A percentile compares a stretch with the other conserved stretches of the same genome.
Evolutionary conservation across 2,797 vertebrate genomes (phyloP).

Genomic region (Oreonectes daqikongensis): DNA sequence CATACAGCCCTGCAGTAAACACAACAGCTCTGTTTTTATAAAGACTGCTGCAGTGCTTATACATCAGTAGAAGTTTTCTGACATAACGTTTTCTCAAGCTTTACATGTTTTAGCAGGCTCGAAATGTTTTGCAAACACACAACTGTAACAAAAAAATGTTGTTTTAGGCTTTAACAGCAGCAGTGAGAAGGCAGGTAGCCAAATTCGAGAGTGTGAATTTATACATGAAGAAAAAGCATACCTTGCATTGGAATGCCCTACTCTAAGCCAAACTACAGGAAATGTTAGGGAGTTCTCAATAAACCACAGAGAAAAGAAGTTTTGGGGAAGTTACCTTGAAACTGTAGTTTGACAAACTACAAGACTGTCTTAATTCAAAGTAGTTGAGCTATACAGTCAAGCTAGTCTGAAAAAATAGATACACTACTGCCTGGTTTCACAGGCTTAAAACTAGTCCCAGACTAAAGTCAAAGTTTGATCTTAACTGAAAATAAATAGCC

Average conservation of each 20-base stretch:
- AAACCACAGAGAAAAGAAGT: constrained; percentile 22
- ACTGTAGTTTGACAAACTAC: no score
- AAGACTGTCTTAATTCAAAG: no score
- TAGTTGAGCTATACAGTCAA: no score
- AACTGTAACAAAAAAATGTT: neutral
- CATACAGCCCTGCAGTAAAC: constrained; percentile 43
- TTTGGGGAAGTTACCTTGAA: neutral
- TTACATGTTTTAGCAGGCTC: neutral
- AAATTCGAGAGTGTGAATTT: constrained; percentile 63
- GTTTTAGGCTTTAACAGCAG: constrained; percentile 10
- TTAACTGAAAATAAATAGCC: no score
- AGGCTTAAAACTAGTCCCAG: no score
- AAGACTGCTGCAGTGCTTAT: neutral
- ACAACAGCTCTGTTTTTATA: constrained; percentile 36
- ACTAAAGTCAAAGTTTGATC: no score
- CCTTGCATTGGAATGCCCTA: constrained; percentile 73
- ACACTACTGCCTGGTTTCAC: no score
- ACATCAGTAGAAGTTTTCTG: constrained; percentile 1
- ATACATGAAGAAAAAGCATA: constrained; percentile 78
- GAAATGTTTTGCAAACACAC: neutral
- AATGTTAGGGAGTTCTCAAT: constrained; percentile 67
- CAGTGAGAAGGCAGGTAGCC: constrained; percentile 64
- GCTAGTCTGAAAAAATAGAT: no score
- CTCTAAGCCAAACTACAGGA: constrained; percentile 75
- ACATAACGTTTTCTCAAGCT: neutral